A percentile compares a stretch with the other conserved stretches of the same genome.
These are phyloP conservation scores for Pogoniulus pusillus DNA, from an alignment of 2,797 vertebrate genomes.

Conservation along the genomic window DNA sequence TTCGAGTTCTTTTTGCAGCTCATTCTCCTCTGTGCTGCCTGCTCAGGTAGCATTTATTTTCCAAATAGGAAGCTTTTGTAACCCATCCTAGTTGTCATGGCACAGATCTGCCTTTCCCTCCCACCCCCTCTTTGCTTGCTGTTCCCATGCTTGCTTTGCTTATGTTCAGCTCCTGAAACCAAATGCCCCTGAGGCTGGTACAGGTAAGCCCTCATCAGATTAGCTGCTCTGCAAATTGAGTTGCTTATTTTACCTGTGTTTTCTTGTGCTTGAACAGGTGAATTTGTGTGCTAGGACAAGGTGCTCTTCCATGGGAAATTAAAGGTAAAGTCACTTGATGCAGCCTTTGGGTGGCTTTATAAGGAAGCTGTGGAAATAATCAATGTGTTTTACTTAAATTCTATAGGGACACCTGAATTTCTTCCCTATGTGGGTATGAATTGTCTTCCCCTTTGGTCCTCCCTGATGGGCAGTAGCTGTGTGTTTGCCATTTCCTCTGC, in stretches of 20 bases:
- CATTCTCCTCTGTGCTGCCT: neutral
- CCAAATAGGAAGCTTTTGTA: neutral
- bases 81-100: neutral
- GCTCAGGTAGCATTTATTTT: neutral
- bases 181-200: neutral
- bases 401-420: neutral
- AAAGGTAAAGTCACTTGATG: neutral
- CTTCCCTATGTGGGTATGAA: neutral
- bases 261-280: neutral
- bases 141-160: neutral
- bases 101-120: neutral
- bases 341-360: neutral
- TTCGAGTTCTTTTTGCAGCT: neutral
- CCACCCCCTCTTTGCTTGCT: neutral
- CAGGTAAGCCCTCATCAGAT: slow-evolving; percentile 56
- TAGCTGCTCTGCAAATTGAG: neutral
- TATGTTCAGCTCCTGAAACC: slow-evolving; percentile 20
- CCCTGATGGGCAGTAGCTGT: neutral
- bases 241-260: neutral
- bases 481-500: fast-evolving
- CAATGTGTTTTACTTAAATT: neutral
- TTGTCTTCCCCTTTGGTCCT: neutral
- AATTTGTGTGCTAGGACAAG: neutral
- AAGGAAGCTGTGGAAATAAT: neutral
- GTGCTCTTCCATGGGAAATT: neutral